Evolutionary conservation across 1,140 invertebrate genomes (phyloP).

Genomic region (Magallana ariakensis): DNA sequence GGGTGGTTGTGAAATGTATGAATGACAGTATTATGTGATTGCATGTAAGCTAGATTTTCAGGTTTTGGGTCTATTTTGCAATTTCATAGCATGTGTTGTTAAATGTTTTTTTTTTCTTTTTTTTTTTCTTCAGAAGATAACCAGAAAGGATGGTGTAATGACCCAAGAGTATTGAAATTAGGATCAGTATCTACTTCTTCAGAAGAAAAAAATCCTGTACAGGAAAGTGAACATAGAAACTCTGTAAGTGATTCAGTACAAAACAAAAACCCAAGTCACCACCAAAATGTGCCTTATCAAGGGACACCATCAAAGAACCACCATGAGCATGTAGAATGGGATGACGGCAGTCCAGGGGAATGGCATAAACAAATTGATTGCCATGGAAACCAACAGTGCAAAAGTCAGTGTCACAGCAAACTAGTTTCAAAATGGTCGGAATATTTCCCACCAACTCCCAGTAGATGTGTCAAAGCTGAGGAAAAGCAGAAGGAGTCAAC

Average conservation of each 20-base stretch:
- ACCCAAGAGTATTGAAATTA: background rate
- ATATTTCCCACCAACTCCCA: conserved; percentile 17
- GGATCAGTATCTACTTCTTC: background rate
- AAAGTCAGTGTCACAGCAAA: background rate
- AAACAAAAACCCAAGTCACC: background rate
- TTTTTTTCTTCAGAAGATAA: background rate
- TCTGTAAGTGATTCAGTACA: background rate
- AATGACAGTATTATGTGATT: background rate
- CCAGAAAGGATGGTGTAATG: background rate
- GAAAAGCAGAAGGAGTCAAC: background rate
- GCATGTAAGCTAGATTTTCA: background rate
- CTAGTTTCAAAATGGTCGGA: conserved; percentile 17
- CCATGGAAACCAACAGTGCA: conserved; percentile 25
- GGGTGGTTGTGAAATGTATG: background rate
- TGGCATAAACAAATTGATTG: conserved; percentile 18
- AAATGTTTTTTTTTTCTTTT: background rate
- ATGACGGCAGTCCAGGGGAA: conserved; percentile 7
- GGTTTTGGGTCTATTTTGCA: background rate
- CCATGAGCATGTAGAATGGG: conserved; percentile 17
- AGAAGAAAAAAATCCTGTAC: background rate
- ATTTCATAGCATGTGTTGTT: background rate
- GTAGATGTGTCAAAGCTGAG: conserved; percentile 16
- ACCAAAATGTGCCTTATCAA: conserved; percentile 12
- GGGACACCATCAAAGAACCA: background rate
- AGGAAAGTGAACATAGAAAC: background rate